These are phyloP conservation scores for Podocnemis expansa DNA, from an alignment of 2,113 vertebrate genomes.

Conservation along the genomic window DNA sequence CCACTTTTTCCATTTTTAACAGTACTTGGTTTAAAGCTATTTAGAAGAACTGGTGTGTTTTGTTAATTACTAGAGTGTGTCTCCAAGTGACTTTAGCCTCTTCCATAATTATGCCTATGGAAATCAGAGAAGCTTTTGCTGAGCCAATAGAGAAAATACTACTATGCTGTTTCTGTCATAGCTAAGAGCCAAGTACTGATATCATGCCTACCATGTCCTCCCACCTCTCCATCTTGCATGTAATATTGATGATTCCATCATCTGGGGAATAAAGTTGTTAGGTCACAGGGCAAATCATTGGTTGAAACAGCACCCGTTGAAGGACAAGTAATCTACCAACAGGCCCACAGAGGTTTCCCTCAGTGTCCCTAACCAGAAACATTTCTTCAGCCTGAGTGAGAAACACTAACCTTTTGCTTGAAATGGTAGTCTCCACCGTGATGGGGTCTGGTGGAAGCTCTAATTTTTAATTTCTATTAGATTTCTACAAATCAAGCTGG, in stretches of 20 bases:
- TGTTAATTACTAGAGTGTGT: slow-evolving; percentile 4
- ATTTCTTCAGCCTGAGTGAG: not conserved
- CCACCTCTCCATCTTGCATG: not conserved
- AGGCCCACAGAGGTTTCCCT: not conserved
- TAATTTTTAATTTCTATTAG: not conserved
- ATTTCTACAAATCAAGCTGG: not conserved
- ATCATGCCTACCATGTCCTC: not conserved
- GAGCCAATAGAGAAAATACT: not conserved
- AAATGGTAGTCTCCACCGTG: not conserved
- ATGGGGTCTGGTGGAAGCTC: not conserved
- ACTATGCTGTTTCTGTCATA: slow-evolving; percentile 6
- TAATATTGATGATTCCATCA: not conserved
- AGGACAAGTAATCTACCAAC: not conserved
- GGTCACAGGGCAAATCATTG: not conserved
- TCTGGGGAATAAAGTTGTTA: slow-evolving; percentile 9
- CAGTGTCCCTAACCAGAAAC: not conserved
- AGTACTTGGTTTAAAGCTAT: not conserved
- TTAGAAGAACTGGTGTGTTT: not conserved
- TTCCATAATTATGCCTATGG: not conserved
- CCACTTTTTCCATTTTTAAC: not conserved
- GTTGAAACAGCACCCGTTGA: no score
- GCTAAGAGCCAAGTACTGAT: not conserved
- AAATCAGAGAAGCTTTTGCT: slow-evolving; percentile 33
- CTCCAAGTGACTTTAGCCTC: slow-evolving; percentile 7
- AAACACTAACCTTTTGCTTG: not conserved